These are phyloP conservation scores for Parthenolecanium corni DNA, from an alignment of 2,888 invertebrate genomes.

Conservation along the genomic window DNA sequence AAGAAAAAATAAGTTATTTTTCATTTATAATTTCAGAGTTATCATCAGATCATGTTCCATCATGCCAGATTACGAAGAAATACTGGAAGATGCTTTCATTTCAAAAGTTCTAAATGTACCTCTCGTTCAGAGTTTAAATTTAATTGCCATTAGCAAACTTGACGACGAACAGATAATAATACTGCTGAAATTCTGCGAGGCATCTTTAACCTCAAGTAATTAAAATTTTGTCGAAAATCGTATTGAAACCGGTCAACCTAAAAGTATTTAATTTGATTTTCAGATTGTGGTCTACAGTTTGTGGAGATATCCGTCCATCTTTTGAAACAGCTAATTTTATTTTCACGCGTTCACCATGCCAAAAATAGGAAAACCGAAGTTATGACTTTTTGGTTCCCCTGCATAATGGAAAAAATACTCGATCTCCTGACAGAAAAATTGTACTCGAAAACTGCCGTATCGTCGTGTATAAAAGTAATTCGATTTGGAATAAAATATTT, in stretches of 20 bases:
- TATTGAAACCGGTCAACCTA: neutral
- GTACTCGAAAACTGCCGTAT: conserved; percentile 9
- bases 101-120: conserved; percentile 2
- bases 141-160: conserved; percentile 12
- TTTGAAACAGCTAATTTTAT: conserved; percentile 12
- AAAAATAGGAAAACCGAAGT: neutral
- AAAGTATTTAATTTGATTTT: neutral
- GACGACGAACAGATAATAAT: conserved; percentile 4
- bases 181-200: neutral
- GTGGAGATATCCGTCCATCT: conserved; percentile 6
- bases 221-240: neutral
- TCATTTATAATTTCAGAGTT: neutral
- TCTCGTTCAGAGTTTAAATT: conserved; percentile 2
- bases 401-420: conserved; percentile 4
- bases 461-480: neutral
- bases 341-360: conserved; percentile 10
- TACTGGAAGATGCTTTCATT: neutral
- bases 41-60: neutral
- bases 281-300: conserved; percentile 7
- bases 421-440: conserved; percentile 9
- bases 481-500: too few species aligned
- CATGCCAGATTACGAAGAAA: neutral
- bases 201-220: conserved; percentile 3
- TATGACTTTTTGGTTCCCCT: conserved; percentile 9
- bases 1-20: too few species aligned